Base-by-base conservation (phyloP, 2,797 vertebrate species). In the Lemur catta region DNA sequence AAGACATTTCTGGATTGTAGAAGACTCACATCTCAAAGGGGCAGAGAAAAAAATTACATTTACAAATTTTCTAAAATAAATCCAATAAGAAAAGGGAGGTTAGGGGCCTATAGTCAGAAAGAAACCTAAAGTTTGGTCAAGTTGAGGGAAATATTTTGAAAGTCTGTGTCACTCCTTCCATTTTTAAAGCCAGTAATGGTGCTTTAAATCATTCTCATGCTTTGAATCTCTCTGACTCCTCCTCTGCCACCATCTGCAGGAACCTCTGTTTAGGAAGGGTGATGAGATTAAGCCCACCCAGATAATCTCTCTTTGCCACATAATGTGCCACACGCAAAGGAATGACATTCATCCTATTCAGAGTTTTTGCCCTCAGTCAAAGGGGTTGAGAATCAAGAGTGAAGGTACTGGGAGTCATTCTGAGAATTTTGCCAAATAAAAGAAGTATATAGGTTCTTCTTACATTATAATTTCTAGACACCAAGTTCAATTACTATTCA, bases 111-210 rank as follows among this genome's bases (percentile, higher is more conserved):
- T 2, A 35, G 5, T 46, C 3, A 35, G 22, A 8, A 43, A 72
- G 14, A 86, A 22, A 28, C 4, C 10, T 84, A 10, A 61, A 85
- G 0, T 61, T 82, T 61, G 24, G 22, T 74, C 7, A 61, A 61
- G 10, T 38, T 61, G n/a, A 74, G 7, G 26, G 26, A 13, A 59
- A 28, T 2, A 8, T 11, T 57, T 26, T 28, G 9, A 41, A 28
- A 1, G 14, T 59, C 10, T n/a, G 13, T 18, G 10, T 74, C 12
- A 20, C 7, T 18, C 12, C 18, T 11, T 55, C 0, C 2, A n/a
- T n/a, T 24, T 81, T 52, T 15, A 71, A 75, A 52, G 17, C 38
- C 10, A 79, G 4, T 1, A 22, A 6, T 28, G 0, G 11, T 41
- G 5, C 24, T 22, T 57, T 67, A 12, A 87, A 38, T 61, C 17